These are phyloP conservation scores for Micromys minutus DNA, from an alignment of 2,113 vertebrate species.

Conservation along the genomic window DNA sequence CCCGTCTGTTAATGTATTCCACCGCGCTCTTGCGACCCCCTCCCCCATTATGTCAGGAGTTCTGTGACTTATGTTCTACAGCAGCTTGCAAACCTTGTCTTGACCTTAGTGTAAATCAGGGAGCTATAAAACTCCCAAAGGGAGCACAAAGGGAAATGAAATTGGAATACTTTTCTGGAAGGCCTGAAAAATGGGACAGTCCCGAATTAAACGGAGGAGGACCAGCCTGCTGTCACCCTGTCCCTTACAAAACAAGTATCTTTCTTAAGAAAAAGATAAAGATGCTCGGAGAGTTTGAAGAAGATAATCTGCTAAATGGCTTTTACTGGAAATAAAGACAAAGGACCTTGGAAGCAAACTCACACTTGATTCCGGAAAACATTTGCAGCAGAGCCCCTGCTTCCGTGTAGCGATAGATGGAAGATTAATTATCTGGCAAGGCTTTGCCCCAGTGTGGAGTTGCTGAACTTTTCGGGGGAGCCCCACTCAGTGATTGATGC, in stretches of 20 bases:
- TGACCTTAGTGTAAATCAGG: slow-evolving; percentile 1
- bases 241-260: neutral
- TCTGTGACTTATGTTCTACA: neutral
- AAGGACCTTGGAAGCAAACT: neutral
- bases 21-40: neutral
- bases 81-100: neutral
- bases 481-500: neutral
- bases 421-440: neutral
- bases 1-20: neutral
- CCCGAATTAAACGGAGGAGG: neutral
- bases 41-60: neutral
- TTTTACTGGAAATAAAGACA: slow-evolving; percentile 8
- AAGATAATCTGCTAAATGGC: neutral
- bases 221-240: neutral
- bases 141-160: neutral
- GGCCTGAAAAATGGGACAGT: neutral
- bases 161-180: neutral
- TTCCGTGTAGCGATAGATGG: neutral
- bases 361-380: neutral
- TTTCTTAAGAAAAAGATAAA: neutral
- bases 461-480: neutral
- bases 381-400: neutral
- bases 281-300: neutral
- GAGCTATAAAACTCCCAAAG: neutral
- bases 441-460: too few species aligned